Percentiles rank a stretch among this genome's conserved stretches.
phyloP scores from a whole-genome alignment of 2,888 invertebrate species.

The Dendrolimus houi region DNA sequence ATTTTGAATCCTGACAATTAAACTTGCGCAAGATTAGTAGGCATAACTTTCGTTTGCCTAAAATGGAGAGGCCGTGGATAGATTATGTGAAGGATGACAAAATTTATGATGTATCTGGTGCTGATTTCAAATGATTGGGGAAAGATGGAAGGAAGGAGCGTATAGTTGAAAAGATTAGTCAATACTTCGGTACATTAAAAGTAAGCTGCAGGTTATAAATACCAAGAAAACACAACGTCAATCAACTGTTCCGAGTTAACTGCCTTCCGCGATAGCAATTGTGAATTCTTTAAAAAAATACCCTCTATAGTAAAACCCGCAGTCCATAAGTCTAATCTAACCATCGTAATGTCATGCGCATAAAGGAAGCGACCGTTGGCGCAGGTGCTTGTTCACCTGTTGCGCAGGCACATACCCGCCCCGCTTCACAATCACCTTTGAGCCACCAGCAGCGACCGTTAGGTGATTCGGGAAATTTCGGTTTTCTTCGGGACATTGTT shows the following conservation, averaged over 20 bases:
- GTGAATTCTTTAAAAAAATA: neutral
- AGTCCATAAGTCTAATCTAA: constrained; percentile 40
- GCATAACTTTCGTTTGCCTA: too few relatives aligned
- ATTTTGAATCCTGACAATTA: too few relatives aligned
- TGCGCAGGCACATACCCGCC: constrained; percentile 27
- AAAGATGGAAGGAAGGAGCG: too few relatives aligned
- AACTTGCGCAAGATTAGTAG: too few relatives aligned
- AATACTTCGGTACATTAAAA: neutral
- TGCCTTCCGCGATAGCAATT: too few relatives aligned
- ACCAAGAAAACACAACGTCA: neutral
- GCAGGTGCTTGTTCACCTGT: constrained; percentile 71
- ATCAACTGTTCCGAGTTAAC: too few relatives aligned
- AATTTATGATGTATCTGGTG: too few relatives aligned
- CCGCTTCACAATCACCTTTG: constrained; percentile 8
- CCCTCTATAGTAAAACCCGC: constrained; percentile 1
- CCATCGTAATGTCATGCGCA: constrained; percentile 58
- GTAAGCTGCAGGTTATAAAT: neutral
- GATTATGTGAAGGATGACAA: too few relatives aligned
- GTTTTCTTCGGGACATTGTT: neutral
- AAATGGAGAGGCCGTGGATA: too few relatives aligned
- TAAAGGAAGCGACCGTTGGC: constrained; percentile 58
- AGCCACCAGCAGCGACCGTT: constrained; percentile 41
- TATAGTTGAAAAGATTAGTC: too few relatives aligned
- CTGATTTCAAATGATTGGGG: too few relatives aligned
- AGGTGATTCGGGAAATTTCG: constrained; percentile 8